phyloP scores from a whole-genome alignment of 2,888 invertebrate species.

The Macaria liturata region DNA sequence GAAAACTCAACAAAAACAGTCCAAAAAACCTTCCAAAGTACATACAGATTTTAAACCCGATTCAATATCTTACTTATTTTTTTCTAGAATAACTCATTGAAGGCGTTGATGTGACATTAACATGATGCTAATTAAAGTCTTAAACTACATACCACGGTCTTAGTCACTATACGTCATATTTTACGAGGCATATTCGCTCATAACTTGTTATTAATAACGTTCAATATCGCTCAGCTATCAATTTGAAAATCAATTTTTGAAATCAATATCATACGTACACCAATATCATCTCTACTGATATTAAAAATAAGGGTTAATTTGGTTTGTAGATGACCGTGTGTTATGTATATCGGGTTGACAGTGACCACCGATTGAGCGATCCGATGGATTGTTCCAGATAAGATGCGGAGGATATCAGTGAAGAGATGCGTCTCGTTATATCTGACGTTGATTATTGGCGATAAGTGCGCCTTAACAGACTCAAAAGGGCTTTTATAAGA shows the following conservation, averaged over 20 bases:
- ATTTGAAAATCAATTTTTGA: constrained; percentile 1
- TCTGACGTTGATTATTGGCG: constrained; percentile 53
- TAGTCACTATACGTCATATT: constrained; percentile 10
- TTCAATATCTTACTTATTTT: constrained; percentile 30
- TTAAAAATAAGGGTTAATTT: constrained; percentile 40
- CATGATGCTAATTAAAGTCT: constrained; percentile 63
- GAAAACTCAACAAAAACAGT: constrained; percentile 13
- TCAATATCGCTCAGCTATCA: constrained; percentile 29
- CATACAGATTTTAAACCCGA: constrained; percentile 12
- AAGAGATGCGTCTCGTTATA: constrained; percentile 58
- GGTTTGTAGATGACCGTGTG: constrained; percentile 47
- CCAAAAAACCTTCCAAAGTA: not conserved
- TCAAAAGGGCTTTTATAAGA: constrained; percentile 6
- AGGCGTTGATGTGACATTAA: constrained; percentile 59
- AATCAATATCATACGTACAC: not conserved
- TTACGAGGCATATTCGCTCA: constrained; percentile 10
- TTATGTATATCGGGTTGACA: constrained; percentile 57
- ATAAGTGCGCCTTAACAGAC: constrained; percentile 33
- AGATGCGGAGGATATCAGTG: constrained; percentile 55
- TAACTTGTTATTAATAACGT: constrained; percentile 32
- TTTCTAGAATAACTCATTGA: constrained; percentile 38
- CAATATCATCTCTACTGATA: constrained; percentile 25
- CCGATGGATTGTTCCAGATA: constrained; percentile 58
- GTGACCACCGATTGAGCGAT: constrained; percentile 69
- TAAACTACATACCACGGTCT: constrained; percentile 35